Evolutionary conservation across 2,888 invertebrate species (phyloP).

Genomic region (Strigamia maritima): DNA sequence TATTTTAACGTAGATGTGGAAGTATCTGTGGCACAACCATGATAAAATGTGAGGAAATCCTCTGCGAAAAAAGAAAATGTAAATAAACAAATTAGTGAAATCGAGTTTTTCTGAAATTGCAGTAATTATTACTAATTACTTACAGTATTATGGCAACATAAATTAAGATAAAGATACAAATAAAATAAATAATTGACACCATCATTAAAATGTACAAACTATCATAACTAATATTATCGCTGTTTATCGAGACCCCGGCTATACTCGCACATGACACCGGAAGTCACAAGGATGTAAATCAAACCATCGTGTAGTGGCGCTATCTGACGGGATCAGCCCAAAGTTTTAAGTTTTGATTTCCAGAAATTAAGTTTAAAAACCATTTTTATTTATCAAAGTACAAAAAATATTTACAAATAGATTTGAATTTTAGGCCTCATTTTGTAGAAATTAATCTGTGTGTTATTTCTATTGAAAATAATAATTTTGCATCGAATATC

Average conservation of each 20-base stretch:
- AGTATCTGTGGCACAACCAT: slow-evolving; percentile 17
- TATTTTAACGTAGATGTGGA: not conserved
- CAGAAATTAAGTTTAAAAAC: too few species aligned
- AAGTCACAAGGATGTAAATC: not conserved
- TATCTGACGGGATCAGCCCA: not conserved
- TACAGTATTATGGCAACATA: not conserved
- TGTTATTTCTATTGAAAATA: too few species aligned
- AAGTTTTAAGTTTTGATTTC: too few species aligned
- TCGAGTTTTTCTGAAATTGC: not conserved
- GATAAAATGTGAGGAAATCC: slow-evolving; percentile 6
- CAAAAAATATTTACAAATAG: not conserved
- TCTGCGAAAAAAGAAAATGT: not conserved
- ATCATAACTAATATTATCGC: not conserved
- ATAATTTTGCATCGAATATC: too few species aligned
- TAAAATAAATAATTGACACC: not conserved
- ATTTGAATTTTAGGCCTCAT: not conserved
- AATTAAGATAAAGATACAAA: not conserved
- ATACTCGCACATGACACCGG: not conserved
- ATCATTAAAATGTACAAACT: not conserved
- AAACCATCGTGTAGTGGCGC: not conserved
- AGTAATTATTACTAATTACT: not conserved
- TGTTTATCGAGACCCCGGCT: not conserved
- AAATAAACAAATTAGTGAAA: not conserved
- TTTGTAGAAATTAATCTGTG: too few species aligned
- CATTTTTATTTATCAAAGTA: too few species aligned